A percentile compares a stretch with the other conserved stretches of the same genome.
phyloP scores from a whole-genome alignment of 1,140 invertebrate species.

The Tribolium castaneum region DNA sequence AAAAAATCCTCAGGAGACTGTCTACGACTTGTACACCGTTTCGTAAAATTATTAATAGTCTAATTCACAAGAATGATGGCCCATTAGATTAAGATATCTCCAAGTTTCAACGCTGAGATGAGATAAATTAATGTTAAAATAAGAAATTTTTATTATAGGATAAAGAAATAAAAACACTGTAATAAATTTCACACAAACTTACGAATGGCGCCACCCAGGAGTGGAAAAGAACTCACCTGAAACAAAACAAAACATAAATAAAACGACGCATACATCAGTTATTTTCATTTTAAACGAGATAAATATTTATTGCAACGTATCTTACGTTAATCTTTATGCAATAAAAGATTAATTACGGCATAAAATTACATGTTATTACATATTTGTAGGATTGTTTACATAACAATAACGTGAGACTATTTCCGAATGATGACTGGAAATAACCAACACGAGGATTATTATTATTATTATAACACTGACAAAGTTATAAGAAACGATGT shows the following conservation, averaged over 20 bases:
- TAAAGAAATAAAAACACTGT: not conserved
- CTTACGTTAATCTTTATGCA: constrained; percentile 6
- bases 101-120: not conserved
- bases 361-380: not conserved
- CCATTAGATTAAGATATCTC: not conserved
- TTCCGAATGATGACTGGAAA: not conserved
- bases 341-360: constrained; percentile 18
- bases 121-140: not conserved
- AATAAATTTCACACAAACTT: not conserved
- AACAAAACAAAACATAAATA: not conserved
- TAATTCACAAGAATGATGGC: not conserved
- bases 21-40: too few species aligned
- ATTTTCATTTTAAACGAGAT: not conserved
- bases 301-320: constrained; percentile 17
- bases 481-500: not conserved
- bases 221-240: constrained; percentile 2
- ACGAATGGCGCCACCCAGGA: not conserved
- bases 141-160: not conserved
- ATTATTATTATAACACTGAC: too few species aligned
- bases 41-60: too few species aligned
- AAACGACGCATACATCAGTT: not conserved
- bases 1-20: too few species aligned
- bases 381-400: constrained; percentile 17
- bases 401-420: not conserved
- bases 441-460: not conserved